These are phyloP conservation scores for Schizaphis graminum DNA, from an alignment of 2,888 invertebrate species.

Conservation along the genomic window DNA sequence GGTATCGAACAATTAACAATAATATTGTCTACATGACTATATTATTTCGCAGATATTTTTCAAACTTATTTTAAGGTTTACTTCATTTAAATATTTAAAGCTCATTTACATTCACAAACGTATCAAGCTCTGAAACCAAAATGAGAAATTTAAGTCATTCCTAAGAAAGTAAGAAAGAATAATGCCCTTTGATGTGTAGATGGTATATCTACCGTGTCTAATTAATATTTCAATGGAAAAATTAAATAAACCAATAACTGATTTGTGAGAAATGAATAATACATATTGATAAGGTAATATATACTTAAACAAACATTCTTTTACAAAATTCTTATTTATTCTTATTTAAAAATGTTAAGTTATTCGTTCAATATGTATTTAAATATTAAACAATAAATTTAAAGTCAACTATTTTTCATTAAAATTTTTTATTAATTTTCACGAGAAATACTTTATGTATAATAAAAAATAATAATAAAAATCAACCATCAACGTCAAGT, in stretches of 20 bases:
- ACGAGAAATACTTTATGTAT: background rate
- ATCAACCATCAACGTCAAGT: background rate
- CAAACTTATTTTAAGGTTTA: background rate
- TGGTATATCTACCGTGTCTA: background rate
- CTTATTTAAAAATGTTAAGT: background rate
- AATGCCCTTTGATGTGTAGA: constrained; percentile 33
- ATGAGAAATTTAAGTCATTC: background rate
- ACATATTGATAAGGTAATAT: constrained; percentile 18
- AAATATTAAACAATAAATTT: background rate
- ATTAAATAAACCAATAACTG: background rate
- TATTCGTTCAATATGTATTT: constrained; percentile 2
- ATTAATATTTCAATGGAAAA: constrained; percentile 46
- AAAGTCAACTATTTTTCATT: background rate
- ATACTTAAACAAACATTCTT: constrained; percentile 6
- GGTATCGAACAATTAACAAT: background rate
- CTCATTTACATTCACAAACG: constrained; percentile 45
- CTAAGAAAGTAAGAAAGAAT: background rate
- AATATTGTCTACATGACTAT: background rate
- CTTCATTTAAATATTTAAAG: background rate
- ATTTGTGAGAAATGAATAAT: constrained; percentile 20
- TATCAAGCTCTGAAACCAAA: background rate
- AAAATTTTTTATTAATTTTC: background rate
- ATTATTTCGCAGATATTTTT: constrained; percentile 14
- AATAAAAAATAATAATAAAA: background rate
- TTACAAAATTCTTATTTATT: constrained; percentile 16